Evolutionary conservation across 2,797 vertebrate genomes (phyloP), one percentile per base, ranked within the genome.

Genomic region (Rallus crepitans): DNA sequence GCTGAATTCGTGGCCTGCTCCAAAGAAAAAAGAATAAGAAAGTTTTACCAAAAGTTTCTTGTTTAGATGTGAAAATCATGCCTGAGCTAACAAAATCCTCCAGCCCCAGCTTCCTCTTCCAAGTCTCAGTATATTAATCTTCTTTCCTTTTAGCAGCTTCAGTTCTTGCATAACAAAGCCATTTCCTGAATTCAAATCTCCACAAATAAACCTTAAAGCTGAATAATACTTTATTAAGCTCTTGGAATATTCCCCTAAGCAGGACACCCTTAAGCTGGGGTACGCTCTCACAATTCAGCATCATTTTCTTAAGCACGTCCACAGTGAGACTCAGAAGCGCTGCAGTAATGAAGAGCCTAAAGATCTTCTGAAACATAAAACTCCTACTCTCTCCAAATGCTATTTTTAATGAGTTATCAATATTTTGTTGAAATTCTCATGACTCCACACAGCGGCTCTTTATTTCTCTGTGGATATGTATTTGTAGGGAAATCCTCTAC

Each of bases 141-240:
- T 60, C 82, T 95, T 93, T 88, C 69, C 71, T 96, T 93, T 93
- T 14, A 90, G 87, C 89, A 93, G 71, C 48, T 91, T 68, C 66
- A 90, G 37, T 89, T 89, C 93, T 96, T 96, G 87, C 33, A 2
- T 89, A 97, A 97, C 88, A 94, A 91, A 81, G 78, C 35, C 68
- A 88, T 93, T 95, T 96, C 93, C 92, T 95, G 89, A 94, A 96
- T 53, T 79, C 81, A 95, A 94, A 95, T 93, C 85, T 82, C 76
- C 69, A 96, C 61, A 94, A 95, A 89, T 82, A 93, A 95, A 88
- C 72, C 85, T 73, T 91, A 85, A 94, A 87, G 89, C 88, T 91
- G 69, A 96, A 87, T 94, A 94, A 96, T 93, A 89, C 77, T 93
- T 82, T 70, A 91, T 93, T 89, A 96, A 95, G 70, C 37, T 82